Evolutionary conservation across 2,797 vertebrate species (phyloP), one percentile per base, ranked within the genome.

Genomic region (Urosaurus nigricauda): DNA sequence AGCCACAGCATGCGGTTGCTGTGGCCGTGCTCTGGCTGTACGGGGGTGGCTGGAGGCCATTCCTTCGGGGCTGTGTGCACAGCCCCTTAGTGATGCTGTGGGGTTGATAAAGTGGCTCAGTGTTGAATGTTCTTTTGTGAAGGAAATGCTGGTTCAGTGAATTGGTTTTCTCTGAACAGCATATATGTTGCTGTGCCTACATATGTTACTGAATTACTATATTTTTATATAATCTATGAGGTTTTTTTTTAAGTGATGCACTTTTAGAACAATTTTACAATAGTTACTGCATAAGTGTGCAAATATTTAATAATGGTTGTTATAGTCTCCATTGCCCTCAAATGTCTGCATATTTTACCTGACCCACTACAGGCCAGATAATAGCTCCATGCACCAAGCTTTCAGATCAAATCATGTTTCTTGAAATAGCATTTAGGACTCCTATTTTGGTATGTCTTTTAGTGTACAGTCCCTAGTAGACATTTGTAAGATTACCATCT

Each of bases 21-120:
- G n/a, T n/a, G n/a, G n/a, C n/a, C n/a, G n/a, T n/a, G n/a, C n/a
- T n/a, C n/a, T n/a, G n/a, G n/a, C n/a, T n/a, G n/a, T n/a, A n/a
- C n/a, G n/a, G n/a, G n/a, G n/a, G n/a, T n/a, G n/a, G n/a, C n/a
- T n/a, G n/a, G n/a, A n/a, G n/a, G n/a, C n/a, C n/a, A n/a, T n/a
- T n/a, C n/a, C n/a, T n/a, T n/a, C n/a, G n/a, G n/a, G n/a, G n/a
- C n/a, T n/a, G n/a, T n/a, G n/a, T n/a, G n/a, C n/a, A n/a, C n/a
- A n/a, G n/a, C n/a, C n/a, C n/a, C n/a, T n/a, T n/a, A 51, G n/a
- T 85, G 26, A 87, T 24, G n/a, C 73, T 88, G 63, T 58, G 86
- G 83, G 71, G 85, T 65, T 75, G 85, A 79, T 80, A 77, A 91
- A 92, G 75, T 60, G 14, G 21, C 17, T 91, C 92, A 86, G 89